Conservation (phyloP, 2,888 invertebrate genomes). For the Epirrita christyi region DNA sequence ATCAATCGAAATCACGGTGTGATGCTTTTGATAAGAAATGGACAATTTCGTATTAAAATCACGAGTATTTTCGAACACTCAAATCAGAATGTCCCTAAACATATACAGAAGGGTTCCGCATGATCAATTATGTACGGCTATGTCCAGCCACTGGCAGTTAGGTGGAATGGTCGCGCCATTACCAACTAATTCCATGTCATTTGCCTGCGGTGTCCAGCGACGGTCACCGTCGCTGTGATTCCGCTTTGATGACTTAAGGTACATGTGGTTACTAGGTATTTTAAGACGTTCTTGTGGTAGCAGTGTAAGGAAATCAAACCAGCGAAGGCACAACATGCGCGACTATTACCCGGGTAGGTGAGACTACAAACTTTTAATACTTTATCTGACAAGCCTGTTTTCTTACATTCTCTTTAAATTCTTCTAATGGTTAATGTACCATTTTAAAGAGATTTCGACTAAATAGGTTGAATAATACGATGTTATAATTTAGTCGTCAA, state of each 20-base stretch:
- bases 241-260: constrained; percentile 34
- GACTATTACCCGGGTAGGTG: no score
- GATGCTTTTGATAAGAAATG: no score
- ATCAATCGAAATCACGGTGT: no score
- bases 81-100: constrained; percentile 24
- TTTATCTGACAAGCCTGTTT: no score
- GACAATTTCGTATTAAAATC: no score
- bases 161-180: constrained; percentile 81
- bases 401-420: no score
- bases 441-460: no score
- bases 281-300: constrained; percentile 17
- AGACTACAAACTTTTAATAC: no score
- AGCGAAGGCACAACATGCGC: background rate
- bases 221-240: constrained; percentile 53
- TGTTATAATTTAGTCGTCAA: no score
- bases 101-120: constrained; percentile 59
- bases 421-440: no score
- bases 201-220: constrained; percentile 76
- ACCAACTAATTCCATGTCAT: constrained; percentile 82
- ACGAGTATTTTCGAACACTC: no score
- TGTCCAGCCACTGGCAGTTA: constrained; percentile 77
- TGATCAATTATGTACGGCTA: constrained; percentile 78
- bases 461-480: no score
- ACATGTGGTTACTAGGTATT: constrained; percentile 24
- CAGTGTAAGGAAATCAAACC: constrained; percentile 10